A percentile compares a stretch with the other conserved stretches of the same genome.
Evolutionary conservation across 2,888 invertebrate species (phyloP).

Genomic region (Sicus ferrugineus): DNA sequence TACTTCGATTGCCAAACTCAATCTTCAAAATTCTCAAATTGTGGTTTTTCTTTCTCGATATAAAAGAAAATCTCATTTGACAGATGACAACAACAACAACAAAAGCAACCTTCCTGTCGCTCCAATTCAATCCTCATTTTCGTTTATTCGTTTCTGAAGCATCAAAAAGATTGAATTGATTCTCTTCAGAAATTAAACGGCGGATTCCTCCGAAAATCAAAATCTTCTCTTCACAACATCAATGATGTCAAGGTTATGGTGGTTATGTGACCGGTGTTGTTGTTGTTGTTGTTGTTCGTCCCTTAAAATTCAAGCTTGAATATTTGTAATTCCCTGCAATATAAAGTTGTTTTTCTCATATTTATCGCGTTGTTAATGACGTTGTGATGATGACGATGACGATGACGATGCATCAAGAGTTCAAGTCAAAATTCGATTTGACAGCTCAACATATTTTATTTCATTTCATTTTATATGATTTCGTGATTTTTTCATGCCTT

Average conservation of each 20-base stretch:
- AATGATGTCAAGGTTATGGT: no score
- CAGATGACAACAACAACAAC: no score
- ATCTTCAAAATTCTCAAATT: neutral
- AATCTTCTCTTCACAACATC: no score
- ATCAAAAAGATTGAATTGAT: no score
- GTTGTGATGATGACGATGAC: neutral
- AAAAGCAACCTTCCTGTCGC: no score
- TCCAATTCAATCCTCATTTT: no score
- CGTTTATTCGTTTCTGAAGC: no score
- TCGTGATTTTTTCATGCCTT: neutral
- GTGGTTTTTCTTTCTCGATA: neutral
- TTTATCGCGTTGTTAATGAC: neutral
- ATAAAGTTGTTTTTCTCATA: neutral
- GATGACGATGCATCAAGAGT: neutral
- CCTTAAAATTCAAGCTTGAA: no score
- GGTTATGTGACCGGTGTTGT: no score
- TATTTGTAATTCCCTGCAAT: no score
- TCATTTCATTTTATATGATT: neutral
- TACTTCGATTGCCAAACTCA: neutral
- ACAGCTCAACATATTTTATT: neutral
- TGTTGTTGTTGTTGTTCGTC: neutral
- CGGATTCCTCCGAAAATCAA: no score
- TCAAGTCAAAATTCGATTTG: neutral
- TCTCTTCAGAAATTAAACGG: slow-evolving; percentile 23
- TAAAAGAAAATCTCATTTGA: slow-evolving; percentile 42